Evolutionary conservation across 2,797 vertebrate genomes (phyloP).

Genomic region (Protosalanx chinensis): DNA sequence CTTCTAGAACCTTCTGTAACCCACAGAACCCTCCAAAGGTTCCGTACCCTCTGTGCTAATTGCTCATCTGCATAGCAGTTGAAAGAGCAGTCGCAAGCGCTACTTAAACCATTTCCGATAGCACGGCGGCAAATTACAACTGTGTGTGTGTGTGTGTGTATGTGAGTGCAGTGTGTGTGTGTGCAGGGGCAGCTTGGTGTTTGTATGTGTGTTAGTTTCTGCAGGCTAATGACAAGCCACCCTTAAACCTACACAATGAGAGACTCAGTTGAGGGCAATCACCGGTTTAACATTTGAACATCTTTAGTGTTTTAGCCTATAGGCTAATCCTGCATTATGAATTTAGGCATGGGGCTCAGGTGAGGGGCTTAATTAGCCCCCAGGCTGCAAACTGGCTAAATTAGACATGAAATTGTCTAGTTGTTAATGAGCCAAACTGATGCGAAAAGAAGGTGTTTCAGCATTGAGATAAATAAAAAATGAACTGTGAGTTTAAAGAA

Average conservation of each 20-base stretch:
- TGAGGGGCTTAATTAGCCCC: too few relatives aligned
- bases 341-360: background rate
- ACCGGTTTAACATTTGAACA: constrained; percentile 7
- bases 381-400: too few relatives aligned
- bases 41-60: background rate
- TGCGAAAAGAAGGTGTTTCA: too few relatives aligned
- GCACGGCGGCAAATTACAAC: background rate
- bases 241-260: constrained; percentile 8
- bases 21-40: background rate
- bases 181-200: background rate
- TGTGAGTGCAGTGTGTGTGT: background rate
- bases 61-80: constrained; percentile 5
- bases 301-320: background rate
- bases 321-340: constrained; percentile 3
- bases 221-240: constrained; percentile 21
- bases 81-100: constrained; percentile 24
- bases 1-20: background rate
- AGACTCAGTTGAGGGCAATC: constrained; percentile 36
- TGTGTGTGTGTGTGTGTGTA: background rate
- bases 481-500: background rate
- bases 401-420: background rate
- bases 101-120: constrained; percentile 30
- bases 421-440: background rate
- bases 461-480: background rate
- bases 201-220: constrained; percentile 12